A percentile compares a stretch with the other conserved stretches of the same genome.
Evolutionary conservation across 2,113 vertebrate species (phyloP).

Genomic region (Symphodus melops): DNA sequence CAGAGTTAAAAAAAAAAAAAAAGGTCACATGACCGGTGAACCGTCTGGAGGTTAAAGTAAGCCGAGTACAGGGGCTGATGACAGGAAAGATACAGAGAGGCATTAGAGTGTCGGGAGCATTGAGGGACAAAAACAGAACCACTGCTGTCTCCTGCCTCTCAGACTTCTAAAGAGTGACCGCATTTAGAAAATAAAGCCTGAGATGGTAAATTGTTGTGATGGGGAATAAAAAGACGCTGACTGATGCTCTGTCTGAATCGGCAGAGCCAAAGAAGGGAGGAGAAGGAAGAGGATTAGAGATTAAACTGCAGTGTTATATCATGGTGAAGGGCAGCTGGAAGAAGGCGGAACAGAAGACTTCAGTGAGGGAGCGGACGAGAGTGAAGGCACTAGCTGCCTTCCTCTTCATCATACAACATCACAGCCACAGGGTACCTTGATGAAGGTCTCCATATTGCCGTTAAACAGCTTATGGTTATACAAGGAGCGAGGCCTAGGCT

Average conservation of each 20-base stretch:
- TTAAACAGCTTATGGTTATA: conserved; percentile 99
- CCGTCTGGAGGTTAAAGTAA: conserved; percentile 56
- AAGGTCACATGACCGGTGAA: conserved; percentile 68
- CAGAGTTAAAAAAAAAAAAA: conserved; percentile 82
- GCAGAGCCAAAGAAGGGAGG: conserved; percentile 41
- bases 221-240: conserved; percentile 57
- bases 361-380: conserved; percentile 60
- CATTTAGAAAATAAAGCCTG: conserved; percentile 32
- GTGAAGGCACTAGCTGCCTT: conserved; percentile 80
- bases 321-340: conserved; percentile 63
- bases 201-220: conserved; percentile 45
- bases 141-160: conserved; percentile 40
- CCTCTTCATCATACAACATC: conserved; percentile 83
- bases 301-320: conserved; percentile 71
- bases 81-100: conserved; percentile 41
- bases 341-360: conserved; percentile 60
- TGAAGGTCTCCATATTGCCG: conserved; percentile 99
- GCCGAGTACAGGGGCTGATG: conserved; percentile 41
- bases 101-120: conserved; percentile 35
- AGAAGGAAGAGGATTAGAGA: conserved; percentile 67
- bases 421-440: conserved; percentile 92
- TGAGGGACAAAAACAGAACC: conserved; percentile 44
- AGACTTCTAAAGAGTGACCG: conserved; percentile 22
- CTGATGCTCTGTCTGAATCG: conserved; percentile 33
- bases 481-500: conserved; percentile 97